Evolutionary conservation across 2,113 vertebrate species (phyloP).

Genomic region (Oncorhynchus mykiss): DNA sequence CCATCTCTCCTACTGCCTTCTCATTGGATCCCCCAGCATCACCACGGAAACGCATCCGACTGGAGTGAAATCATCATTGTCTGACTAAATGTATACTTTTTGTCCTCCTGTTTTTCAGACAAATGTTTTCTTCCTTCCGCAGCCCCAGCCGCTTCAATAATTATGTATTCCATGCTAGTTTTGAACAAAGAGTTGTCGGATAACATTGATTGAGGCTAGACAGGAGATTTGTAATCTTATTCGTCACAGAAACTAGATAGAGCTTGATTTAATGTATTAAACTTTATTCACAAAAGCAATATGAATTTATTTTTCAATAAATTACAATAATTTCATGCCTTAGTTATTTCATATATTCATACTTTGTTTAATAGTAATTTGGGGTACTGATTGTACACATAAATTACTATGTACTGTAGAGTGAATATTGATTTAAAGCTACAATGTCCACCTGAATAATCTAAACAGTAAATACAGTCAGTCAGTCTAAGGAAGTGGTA

Average conservation of each 20-base stretch:
- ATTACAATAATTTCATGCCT: conserved; percentile 42
- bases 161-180: conserved; percentile 2
- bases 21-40: conserved; percentile 79
- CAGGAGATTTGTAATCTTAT: neutral
- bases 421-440: neutral
- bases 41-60: conserved; percentile 68
- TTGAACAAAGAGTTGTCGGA: neutral
- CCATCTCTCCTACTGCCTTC: conserved; percentile 91
- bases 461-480: neutral
- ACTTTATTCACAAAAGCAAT: neutral
- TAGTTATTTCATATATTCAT: conserved; percentile 33
- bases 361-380: neutral
- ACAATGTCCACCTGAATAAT: neutral
- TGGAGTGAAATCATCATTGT: conserved; percentile 57
- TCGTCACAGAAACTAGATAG: neutral
- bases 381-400: neutral
- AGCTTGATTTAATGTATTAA: neutral
- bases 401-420: neutral
- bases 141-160: neutral
- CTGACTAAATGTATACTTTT: neutral
- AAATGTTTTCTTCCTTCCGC: neutral
- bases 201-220: neutral
- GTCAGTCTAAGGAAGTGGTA: too few species aligned
- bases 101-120: neutral
- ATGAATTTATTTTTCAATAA: neutral